Conservation (phyloP, 2,797 vertebrate genomes). For the Podargus strigoides region DNA sequence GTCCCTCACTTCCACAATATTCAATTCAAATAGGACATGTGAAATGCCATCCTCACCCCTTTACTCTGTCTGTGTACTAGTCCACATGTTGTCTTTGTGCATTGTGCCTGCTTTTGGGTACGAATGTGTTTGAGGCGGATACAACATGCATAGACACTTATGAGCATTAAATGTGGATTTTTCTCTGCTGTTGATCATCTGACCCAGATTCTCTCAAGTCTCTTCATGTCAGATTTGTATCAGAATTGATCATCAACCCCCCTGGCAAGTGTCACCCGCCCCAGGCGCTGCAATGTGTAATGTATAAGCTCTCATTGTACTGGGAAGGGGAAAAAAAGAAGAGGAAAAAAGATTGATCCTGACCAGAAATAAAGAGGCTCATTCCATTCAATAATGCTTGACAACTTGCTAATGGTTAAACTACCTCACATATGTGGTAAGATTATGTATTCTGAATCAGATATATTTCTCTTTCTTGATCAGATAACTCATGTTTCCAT, state of each 20-base stretch:
- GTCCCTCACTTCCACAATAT: not conserved
- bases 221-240: constrained; percentile 64
- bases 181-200: constrained; percentile 22
- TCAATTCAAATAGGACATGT: not conserved
- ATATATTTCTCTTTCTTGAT: constrained; percentile 35
- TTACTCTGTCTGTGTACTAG: not conserved
- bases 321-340: not conserved
- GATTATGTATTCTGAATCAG: constrained; percentile 50
- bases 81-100: accelerated
- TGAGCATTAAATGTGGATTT: constrained; percentile 2
- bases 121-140: not conserved
- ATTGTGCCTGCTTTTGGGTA: not conserved
- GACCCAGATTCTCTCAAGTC: constrained; percentile 38
- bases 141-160: not conserved
- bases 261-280: constrained; percentile 68
- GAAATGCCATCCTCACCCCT: not conserved
- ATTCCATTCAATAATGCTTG: constrained; percentile 58
- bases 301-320: constrained; percentile 41
- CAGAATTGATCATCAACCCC: constrained; percentile 63
- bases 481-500: not conserved
- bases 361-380: constrained; percentile 47
- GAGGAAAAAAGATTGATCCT: constrained; percentile 1
- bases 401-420: constrained; percentile 57
- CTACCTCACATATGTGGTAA: constrained; percentile 51
- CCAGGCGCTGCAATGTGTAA: constrained; percentile 36